Conservation (phyloP, 2,888 invertebrate genomes). For the Spatulosminthurus flaviceps region DNA sequence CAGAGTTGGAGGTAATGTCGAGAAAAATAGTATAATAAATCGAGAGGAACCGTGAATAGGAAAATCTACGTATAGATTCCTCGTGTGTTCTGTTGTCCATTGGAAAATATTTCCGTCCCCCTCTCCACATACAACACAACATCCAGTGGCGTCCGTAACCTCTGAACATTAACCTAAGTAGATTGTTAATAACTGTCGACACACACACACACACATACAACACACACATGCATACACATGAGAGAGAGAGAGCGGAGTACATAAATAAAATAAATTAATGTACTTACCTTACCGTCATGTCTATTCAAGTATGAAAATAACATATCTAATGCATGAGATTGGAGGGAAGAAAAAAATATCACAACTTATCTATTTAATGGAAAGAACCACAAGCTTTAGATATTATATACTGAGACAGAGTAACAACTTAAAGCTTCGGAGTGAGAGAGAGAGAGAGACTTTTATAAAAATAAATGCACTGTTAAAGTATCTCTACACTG, state of each 20-base stretch:
- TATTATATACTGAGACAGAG: too few species aligned
- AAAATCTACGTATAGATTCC: slow-evolving; percentile 12
- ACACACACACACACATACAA: slow-evolving; percentile 18
- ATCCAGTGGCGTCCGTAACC: slow-evolving; percentile 4
- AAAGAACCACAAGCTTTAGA: too few species aligned
- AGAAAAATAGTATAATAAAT: slow-evolving; percentile 36
- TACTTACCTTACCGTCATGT: slow-evolving; percentile 23
- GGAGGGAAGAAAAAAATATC: too few species aligned
- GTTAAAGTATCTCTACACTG: too few species aligned
- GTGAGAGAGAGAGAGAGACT: too few species aligned
- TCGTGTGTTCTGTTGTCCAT: slow-evolving; percentile 34
- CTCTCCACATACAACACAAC: too few species aligned
- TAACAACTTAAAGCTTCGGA: too few species aligned
- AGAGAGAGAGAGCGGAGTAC: slow-evolving; percentile 20
- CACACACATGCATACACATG: too few species aligned
- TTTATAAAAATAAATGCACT: too few species aligned
- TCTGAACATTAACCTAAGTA: slow-evolving; percentile 30
- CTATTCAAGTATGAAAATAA: neutral
- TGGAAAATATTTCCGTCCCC: slow-evolving; percentile 24
- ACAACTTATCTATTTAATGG: too few species aligned
- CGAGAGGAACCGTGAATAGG: slow-evolving; percentile 42
- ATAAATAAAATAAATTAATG: slow-evolving; percentile 43
- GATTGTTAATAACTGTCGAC: slow-evolving; percentile 19
- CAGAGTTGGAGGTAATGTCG: neutral
- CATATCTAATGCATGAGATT: neutral